Base-by-base conservation (phyloP, 2,888 invertebrate genomes). In the Dicyrtomina minuta region DNA sequence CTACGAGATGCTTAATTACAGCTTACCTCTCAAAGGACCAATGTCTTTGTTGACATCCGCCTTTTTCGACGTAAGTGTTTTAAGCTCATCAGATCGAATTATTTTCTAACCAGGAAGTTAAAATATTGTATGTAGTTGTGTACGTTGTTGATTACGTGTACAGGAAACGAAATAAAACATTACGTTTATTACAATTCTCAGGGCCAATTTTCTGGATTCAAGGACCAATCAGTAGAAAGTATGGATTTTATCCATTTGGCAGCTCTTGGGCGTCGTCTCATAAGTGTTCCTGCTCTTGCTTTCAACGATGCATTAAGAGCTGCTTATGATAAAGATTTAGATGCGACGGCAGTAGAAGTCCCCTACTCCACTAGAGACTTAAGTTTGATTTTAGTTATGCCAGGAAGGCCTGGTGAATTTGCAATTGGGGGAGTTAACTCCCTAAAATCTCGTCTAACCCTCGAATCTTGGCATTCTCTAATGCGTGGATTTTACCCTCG, bases 261-360 rank as follows among this genome's bases (percentile, higher is more conserved):
- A 89, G 51, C 92, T 90, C 0, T 89, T 89, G 81, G 86, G 91
- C 39, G 79, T 20, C 70, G 92, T 59, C 83, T 93, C 5, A 88
- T 93, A 0, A 92, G 92, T 0, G 89, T 93, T 3, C 93, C 93
- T 0, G 92, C 93, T 0, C 90, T 79, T 6, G 71, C 73, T 1
- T 68, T 77, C 1, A 74, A 72, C 41, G 79, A 76, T 44, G 53
- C 71, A 10, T 91, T 93, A 77, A 83, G 91, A 26, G 93, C 92
- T 1, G 92, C 93, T 12, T 93, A 93, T 80, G 93, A 93, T 77
- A 90, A 91, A 0, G 87, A 87, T 43, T 82, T 93, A 43, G 93
- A 93, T 79, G 92, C 92, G 0, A 93, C 93, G 0, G 89, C 89
- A 1, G 89, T 91, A 4, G 88, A 92, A 10, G 83, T 93, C 62